Conservation (phyloP, 2,797 vertebrate genomes). For the Taeniopygia guttata region DNA sequence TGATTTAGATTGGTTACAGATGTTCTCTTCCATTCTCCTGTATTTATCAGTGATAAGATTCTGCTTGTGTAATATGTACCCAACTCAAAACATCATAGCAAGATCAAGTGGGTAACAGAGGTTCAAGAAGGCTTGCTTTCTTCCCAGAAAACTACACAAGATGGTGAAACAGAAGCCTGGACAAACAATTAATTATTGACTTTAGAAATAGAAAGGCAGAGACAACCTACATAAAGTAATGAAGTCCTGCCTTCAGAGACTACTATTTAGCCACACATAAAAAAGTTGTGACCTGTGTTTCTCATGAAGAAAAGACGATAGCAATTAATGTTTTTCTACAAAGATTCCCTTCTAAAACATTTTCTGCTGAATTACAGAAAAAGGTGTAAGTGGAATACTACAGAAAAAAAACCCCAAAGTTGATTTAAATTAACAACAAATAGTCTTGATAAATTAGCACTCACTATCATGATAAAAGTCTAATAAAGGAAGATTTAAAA, state of each 20-base stretch:
- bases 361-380: background rate
- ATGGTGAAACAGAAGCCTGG: background rate
- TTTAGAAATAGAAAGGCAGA: background rate
- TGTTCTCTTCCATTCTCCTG: background rate
- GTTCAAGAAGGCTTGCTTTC: background rate
- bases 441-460: background rate
- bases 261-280: background rate
- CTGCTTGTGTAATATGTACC: background rate
- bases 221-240: slow-evolving; percentile 14
- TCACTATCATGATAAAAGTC: slow-evolving; percentile 3
- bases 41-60: background rate
- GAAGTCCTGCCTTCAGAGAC: background rate
- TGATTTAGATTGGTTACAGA: background rate
- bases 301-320: background rate
- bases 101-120: background rate
- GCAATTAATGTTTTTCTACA: background rate
- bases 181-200: slow-evolving; percentile 7
- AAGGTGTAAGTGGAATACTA: background rate
- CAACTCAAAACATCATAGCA: background rate
- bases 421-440: slow-evolving; percentile 23
- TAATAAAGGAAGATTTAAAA: background rate
- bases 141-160: background rate
- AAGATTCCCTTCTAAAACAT: background rate
- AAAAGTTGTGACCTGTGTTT: background rate
- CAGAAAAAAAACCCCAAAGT: background rate